phyloP scores from a whole-genome alignment of 2,888 invertebrate genomes.

The Aphodius sticticus region DNA sequence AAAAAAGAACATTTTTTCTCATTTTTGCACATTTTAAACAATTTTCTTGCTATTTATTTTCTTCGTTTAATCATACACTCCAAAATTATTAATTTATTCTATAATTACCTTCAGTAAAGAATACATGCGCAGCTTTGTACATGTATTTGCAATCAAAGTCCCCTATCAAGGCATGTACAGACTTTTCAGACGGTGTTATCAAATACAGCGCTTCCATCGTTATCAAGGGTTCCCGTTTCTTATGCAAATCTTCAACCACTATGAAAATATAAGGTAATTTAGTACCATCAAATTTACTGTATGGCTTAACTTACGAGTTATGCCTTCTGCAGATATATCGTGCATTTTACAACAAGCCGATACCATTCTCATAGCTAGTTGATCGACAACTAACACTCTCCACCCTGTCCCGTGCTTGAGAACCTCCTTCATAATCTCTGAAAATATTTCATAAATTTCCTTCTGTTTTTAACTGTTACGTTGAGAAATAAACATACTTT shows the following conservation, averaged over 20 bases:
- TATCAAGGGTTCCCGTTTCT: slow-evolving; percentile 90
- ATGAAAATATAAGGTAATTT: slow-evolving; percentile 41
- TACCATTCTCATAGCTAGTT: slow-evolving; percentile 97
- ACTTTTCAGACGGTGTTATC: slow-evolving; percentile 95
- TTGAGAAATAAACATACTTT: slow-evolving; percentile 72
- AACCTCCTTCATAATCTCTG: slow-evolving; percentile 99
- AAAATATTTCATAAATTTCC: slow-evolving; percentile 45
- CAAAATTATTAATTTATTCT: background rate
- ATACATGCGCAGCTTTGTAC: slow-evolving; percentile 96
- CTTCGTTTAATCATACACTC: background rate
- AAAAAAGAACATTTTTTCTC: background rate
- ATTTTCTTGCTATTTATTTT: background rate
- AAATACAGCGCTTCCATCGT: slow-evolving; percentile 98
- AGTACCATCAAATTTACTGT: background rate
- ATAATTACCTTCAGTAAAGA: slow-evolving; percentile 93
- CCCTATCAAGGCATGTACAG: slow-evolving; percentile 87
- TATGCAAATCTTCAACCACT: slow-evolving; percentile 99
- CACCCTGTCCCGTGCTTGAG: slow-evolving; percentile 91
- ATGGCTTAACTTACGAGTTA: slow-evolving; percentile 76
- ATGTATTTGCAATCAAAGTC: slow-evolving; percentile 91
- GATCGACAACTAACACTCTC: slow-evolving; percentile 97
- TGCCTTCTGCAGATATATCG: slow-evolving; percentile 96
- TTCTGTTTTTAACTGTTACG: background rate
- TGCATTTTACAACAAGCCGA: slow-evolving; percentile 99
- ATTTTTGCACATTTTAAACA: background rate